Conservation (phyloP, 1,140 invertebrate species). For the Drosophila ambigua region DNA sequence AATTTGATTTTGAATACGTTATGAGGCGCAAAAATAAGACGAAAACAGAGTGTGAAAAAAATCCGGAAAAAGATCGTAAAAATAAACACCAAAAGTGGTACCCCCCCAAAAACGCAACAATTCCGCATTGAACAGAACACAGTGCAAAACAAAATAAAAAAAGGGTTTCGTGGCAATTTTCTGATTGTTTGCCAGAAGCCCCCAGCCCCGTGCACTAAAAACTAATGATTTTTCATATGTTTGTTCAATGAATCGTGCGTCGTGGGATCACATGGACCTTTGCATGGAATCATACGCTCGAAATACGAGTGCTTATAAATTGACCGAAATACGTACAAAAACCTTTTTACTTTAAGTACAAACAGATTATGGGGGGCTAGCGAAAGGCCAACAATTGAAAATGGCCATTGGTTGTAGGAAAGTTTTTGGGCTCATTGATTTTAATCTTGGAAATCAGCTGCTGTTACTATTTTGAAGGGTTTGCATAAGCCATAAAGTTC, state of each 20-base stretch:
- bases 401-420: background rate
- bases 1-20: conserved; percentile 82
- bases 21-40: conserved; percentile 75
- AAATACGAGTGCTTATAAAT: conserved; percentile 58
- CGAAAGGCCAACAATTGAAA: conserved; percentile 8
- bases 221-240: conserved; percentile 82
- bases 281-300: conserved; percentile 3
- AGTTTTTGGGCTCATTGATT: conserved; percentile 25
- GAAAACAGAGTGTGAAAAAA: conserved; percentile 68
- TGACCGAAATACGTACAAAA: conserved; percentile 25
- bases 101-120: conserved; percentile 49
- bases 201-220: conserved; percentile 59
- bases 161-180: conserved; percentile 73
- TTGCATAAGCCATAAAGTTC: no score
- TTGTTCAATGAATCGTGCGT: conserved; percentile 72
- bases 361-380: conserved; percentile 6
- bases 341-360: conserved; percentile 40
- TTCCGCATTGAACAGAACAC: conserved; percentile 10
- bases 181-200: conserved; percentile 72
- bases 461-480: background rate
- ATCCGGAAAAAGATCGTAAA: conserved; percentile 72
- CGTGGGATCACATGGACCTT: conserved; percentile 5
- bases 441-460: conserved; percentile 24
- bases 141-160: conserved; percentile 16
- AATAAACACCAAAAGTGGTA: conserved; percentile 33